Conservation (phyloP, 2,113 vertebrate species). For the Stegastes partitus region DNA sequence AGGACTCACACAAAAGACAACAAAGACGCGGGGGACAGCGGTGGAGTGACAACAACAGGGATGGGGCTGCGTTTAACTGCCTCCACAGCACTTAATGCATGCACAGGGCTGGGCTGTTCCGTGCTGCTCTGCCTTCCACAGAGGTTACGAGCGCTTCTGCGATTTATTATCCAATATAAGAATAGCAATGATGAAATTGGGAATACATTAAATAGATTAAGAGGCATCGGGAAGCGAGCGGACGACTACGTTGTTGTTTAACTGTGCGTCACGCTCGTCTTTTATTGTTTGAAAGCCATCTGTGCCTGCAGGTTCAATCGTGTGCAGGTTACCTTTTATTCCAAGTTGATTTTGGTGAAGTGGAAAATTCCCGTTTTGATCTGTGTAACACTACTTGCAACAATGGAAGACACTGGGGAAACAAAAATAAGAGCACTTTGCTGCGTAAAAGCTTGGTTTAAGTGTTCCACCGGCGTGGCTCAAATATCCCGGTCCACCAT, state of each 20-base stretch:
- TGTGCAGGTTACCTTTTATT: not conserved
- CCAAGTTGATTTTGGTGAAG: constrained; percentile 33
- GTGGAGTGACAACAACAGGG: constrained; percentile 79
- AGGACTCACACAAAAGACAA: constrained; percentile 76
- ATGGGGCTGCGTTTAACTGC: constrained; percentile 71
- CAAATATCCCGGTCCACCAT: too few relatives aligned
- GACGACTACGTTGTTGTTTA: not conserved
- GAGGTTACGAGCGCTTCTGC: constrained; percentile 37
- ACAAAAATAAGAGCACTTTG: not conserved
- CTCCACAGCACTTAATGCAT: constrained; percentile 48
- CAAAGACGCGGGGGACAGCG: constrained; percentile 79
- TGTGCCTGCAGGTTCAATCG: not conserved
- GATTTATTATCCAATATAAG: constrained; percentile 13
- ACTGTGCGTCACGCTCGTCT: not conserved
- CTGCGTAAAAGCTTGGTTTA: not conserved
- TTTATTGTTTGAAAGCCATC: constrained; percentile 34
- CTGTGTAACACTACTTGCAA: not conserved
- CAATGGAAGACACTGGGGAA: not conserved
- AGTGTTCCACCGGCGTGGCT: not conserved
- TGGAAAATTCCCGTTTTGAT: not conserved
- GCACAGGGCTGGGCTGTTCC: constrained; percentile 59
- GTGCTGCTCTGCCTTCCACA: constrained; percentile 15
- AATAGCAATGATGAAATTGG: not conserved
- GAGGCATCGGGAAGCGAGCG: not conserved
- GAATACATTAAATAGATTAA: constrained; percentile 17